Evolutionary conservation across 2,888 invertebrate genomes (phyloP).

Genomic region (Hanleya hanleyi): DNA sequence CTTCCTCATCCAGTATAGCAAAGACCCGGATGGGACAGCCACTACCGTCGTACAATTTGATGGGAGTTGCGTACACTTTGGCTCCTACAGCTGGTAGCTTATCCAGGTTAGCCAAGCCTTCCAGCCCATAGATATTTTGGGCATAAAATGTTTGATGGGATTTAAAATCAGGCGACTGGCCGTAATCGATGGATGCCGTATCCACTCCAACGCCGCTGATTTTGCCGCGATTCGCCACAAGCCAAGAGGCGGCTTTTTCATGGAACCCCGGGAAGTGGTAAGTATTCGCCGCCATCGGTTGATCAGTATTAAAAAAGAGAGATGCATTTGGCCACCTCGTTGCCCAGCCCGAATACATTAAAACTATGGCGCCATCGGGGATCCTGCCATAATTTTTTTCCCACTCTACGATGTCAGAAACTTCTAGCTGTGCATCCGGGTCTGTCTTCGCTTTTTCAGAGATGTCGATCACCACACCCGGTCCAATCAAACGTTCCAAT

Average conservation of each 20-base stretch:
- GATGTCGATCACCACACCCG: slow-evolving; percentile 64
- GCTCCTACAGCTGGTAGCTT: slow-evolving; percentile 56
- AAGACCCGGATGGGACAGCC: slow-evolving; percentile 80
- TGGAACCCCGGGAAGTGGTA: slow-evolving; percentile 73
- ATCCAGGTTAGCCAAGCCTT: slow-evolving; percentile 78
- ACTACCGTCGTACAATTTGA: slow-evolving; percentile 79
- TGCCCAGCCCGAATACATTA: slow-evolving; percentile 74
- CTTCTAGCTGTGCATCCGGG: slow-evolving; percentile 55
- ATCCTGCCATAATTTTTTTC: slow-evolving; percentile 72
- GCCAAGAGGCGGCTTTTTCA: slow-evolving; percentile 78
- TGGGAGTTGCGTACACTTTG: slow-evolving; percentile 76
- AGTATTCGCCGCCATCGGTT: slow-evolving; percentile 35
- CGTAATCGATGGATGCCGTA: slow-evolving; percentile 79
- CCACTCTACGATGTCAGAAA: slow-evolving; percentile 73
- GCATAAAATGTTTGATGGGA: slow-evolving; percentile 76
- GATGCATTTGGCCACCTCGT: slow-evolving; percentile 62
- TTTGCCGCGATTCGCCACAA: slow-evolving; percentile 74
- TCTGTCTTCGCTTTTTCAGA: slow-evolving; percentile 40
- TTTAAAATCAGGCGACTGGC: slow-evolving; percentile 74
- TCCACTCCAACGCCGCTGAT: slow-evolving; percentile 80
- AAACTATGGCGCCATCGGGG: slow-evolving; percentile 72
- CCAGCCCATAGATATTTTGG: slow-evolving; percentile 76
- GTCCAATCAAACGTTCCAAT: slow-evolving; percentile 71
- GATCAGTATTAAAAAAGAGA: slow-evolving; percentile 41
- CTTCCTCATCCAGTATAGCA: slow-evolving; percentile 38